Percentiles rank a stretch among this genome's conserved stretches.
Evolutionary conservation across 2,888 invertebrate species (phyloP).

Genomic region (Frankliniella intonsa): DNA sequence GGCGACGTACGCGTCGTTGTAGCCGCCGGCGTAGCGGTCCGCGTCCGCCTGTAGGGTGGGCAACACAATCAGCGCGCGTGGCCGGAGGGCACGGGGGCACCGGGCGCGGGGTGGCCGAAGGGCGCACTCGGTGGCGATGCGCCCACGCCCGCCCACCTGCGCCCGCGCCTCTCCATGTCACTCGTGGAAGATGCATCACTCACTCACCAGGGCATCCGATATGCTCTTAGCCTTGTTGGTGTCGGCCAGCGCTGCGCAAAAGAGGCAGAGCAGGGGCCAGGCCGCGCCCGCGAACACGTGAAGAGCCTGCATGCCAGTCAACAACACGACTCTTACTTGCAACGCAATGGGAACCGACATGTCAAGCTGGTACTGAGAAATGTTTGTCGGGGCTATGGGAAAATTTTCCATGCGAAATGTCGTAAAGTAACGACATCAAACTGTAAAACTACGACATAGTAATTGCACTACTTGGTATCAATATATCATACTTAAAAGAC

Average conservation of each 20-base stretch:
- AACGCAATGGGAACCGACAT: not conserved
- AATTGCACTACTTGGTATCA: too few species aligned
- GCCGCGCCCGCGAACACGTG: not conserved
- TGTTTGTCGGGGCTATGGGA: too few species aligned
- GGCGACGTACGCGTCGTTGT: not conserved
- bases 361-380: too few species aligned
- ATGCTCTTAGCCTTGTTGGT: not conserved
- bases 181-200: not conserved
- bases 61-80: not conserved
- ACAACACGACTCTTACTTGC: not conserved
- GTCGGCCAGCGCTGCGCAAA: not conserved
- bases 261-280: not conserved
- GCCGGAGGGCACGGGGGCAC: too few species aligned
- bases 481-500: not conserved
- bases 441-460: too few species aligned
- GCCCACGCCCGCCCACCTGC: not conserved
- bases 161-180: not conserved
- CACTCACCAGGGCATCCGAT: not conserved
- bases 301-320: not conserved
- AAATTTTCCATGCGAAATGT: too few species aligned
- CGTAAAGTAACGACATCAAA: too few species aligned
- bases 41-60: not conserved
- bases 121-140: not conserved
- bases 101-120: not conserved
- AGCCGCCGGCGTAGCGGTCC: slow-evolving; percentile 3